Conservation (phyloP, 2,888 invertebrate species). For the Ryuthela nishihirai region DNA sequence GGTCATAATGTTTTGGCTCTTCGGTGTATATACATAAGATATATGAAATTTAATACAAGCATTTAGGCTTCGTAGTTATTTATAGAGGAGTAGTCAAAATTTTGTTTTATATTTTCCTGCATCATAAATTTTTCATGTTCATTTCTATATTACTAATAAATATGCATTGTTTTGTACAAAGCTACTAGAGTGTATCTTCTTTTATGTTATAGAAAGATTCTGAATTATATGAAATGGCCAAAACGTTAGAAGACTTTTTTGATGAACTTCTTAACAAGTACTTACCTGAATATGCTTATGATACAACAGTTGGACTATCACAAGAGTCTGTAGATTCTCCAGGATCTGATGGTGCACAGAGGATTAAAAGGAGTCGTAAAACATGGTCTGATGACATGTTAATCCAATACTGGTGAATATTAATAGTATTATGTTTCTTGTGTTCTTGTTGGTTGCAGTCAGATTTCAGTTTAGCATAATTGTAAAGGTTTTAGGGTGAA, state of each 20-base stretch:
- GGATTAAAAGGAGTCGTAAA: too few relatives aligned
- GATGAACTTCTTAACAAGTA: conserved; percentile 75
- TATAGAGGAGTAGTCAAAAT: background rate
- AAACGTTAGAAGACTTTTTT: conserved; percentile 78
- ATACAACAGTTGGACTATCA: too few relatives aligned
- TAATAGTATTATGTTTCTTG: too few relatives aligned
- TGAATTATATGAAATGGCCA: conserved; percentile 71
- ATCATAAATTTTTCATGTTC: background rate
- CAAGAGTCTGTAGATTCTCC: too few relatives aligned
- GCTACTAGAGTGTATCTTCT: background rate
- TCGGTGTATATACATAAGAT: too few relatives aligned
- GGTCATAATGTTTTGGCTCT: too few relatives aligned
- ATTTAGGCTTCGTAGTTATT: background rate
- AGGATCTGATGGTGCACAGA: too few relatives aligned
- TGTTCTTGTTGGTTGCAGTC: too few relatives aligned
- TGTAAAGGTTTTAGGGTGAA: too few relatives aligned
- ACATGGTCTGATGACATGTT: too few relatives aligned
- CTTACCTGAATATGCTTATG: conserved; percentile 63
- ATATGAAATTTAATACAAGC: background rate
- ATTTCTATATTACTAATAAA: background rate
- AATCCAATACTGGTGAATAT: too few relatives aligned
- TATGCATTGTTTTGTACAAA: background rate
- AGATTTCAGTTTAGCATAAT: too few relatives aligned
- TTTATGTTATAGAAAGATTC: conserved; percentile 62
- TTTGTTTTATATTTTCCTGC: background rate